Evolutionary conservation across 2,888 invertebrate genomes (phyloP).

Genomic region (Anthoptus insignis): DNA sequence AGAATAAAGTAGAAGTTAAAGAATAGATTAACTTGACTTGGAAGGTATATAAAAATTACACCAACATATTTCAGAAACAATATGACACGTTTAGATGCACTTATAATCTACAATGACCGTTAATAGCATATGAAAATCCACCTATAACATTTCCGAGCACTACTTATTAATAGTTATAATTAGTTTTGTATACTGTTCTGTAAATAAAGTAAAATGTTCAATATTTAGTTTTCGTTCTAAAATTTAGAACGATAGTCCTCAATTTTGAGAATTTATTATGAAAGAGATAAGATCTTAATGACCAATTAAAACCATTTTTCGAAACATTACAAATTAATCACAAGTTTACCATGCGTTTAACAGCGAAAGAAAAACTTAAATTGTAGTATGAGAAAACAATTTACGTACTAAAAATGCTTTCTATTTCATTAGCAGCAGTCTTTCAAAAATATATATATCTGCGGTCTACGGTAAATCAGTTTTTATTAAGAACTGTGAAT

Average conservation of each 20-base stretch:
- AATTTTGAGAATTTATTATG: not conserved
- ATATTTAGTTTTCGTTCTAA: conserved; percentile 9
- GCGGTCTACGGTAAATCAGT: not conserved
- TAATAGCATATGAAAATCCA: conserved; percentile 49
- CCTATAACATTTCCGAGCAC: conserved; percentile 30
- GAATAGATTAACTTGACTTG: too few species aligned
- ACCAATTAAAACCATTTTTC: too few species aligned
- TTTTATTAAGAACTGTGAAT: not conserved
- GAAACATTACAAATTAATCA: not conserved
- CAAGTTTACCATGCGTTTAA: not conserved
- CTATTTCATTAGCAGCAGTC: not conserved
- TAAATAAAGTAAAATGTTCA: not conserved
- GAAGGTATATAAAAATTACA: not conserved
- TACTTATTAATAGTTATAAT: not conserved
- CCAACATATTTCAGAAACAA: not conserved
- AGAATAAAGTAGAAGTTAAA: too few species aligned
- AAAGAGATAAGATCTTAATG: too few species aligned
- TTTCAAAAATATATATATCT: not conserved
- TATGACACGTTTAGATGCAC: conserved; percentile 8
- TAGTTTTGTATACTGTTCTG: not conserved
- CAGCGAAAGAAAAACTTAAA: not conserved
- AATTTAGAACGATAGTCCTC: not conserved
- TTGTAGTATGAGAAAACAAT: not conserved
- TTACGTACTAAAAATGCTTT: not conserved
- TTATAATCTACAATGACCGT: conserved; percentile 66